phyloP scores from a whole-genome alignment of 1,140 invertebrate species.

The Lucilia sericata region DNA sequence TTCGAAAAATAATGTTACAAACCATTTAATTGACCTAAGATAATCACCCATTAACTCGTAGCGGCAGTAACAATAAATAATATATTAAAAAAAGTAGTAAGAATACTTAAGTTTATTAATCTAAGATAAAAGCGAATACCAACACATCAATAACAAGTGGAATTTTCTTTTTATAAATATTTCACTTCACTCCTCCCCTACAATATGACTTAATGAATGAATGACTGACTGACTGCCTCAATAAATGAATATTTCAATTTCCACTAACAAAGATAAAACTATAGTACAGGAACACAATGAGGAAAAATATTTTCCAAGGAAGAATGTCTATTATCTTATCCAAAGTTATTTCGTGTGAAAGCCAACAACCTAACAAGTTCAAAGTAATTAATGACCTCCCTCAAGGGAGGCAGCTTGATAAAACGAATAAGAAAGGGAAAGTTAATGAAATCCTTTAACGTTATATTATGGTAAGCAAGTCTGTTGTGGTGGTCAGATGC shows the following conservation, averaged over 20 bases:
- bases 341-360: conserved; percentile 4
- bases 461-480: neutral
- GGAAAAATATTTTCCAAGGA: neutral
- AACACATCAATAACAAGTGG: conserved; percentile 20
- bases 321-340: neutral
- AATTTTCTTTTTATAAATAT: neutral
- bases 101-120: neutral
- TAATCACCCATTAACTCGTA: neutral
- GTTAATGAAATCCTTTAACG: conserved; percentile 47
- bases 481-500: neutral
- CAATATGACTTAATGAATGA: neutral
- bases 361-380: conserved; percentile 38
- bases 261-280: neutral
- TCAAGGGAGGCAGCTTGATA: neutral
- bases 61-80: neutral
- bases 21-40: neutral
- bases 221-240: neutral
- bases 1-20: too few species aligned
- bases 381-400: conserved; percentile 49
- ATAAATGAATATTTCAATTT: conserved; percentile 18
- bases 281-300: neutral
- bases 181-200: neutral
- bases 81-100: neutral
- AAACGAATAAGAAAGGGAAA: conserved; percentile 2
- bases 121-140: neutral